phyloP scores from a whole-genome alignment of 2,888 invertebrate genomes.

The Acholoe squamosa region DNA sequence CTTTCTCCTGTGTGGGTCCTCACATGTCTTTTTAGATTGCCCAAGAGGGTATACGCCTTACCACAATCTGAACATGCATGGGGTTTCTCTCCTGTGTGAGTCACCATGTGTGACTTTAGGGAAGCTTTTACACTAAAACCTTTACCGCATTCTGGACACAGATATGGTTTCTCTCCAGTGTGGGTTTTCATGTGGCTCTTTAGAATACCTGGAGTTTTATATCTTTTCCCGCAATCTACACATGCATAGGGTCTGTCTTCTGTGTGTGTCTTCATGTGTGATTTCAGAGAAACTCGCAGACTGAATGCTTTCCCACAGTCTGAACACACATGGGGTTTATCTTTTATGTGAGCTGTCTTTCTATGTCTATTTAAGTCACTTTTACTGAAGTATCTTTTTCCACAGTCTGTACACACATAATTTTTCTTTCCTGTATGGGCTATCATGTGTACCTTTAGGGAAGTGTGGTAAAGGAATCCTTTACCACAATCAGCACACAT shows the following conservation, averaged over 20 bases:
- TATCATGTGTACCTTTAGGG: neutral
- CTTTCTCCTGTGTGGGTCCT: neutral
- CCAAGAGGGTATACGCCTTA: neutral
- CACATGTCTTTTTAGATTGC: neutral
- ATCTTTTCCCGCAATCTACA: neutral
- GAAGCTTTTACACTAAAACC: neutral
- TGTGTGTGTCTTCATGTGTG: neutral
- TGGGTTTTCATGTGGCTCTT: neutral
- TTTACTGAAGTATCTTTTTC: too few species aligned
- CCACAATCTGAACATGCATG: conserved; percentile 24
- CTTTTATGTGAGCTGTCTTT: too few species aligned
- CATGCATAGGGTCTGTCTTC: neutral
- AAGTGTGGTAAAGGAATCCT: neutral
- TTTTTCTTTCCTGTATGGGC: conserved; percentile 20
- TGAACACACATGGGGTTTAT: conserved; percentile 6
- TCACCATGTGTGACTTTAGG: conserved; percentile 24
- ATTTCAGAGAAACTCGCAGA: neutral
- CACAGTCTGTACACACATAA: too few species aligned
- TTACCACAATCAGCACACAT: conserved; percentile 13
- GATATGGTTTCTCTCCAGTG: conserved; percentile 29
- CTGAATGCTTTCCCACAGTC: conserved; percentile 14
- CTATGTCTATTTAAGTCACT: too few species aligned
- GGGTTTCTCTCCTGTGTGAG: conserved; percentile 46
- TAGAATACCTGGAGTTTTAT: neutral
- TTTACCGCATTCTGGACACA: neutral